These are phyloP conservation scores for Nyctibius bracteatus DNA, from an alignment of 2,113 vertebrate genomes.

Conservation along the genomic window DNA sequence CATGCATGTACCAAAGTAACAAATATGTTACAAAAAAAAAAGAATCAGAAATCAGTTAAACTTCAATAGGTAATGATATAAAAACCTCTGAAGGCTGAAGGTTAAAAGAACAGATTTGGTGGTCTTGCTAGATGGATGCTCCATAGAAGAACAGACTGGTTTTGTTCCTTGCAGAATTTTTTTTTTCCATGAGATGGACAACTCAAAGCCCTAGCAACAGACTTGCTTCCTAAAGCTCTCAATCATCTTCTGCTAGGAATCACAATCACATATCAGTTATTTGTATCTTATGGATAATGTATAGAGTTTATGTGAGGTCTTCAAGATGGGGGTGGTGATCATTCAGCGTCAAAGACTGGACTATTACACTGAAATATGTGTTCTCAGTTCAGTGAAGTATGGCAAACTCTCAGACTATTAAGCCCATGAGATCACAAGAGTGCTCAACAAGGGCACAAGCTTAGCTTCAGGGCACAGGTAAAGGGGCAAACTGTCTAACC, in stretches of 20 bases:
- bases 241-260: neutral
- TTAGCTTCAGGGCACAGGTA: neutral
- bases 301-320: neutral
- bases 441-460: neutral
- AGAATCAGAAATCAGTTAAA: neutral
- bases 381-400: neutral
- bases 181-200: neutral
- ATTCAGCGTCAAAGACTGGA: neutral
- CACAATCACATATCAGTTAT: neutral
- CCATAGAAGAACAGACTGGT: neutral
- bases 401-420: neutral
- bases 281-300: neutral
- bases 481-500: neutral
- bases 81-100: neutral
- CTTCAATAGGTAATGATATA: neutral
- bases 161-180: neutral
- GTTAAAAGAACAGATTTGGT: neutral
- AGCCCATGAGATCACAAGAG: neutral
- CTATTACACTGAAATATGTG: neutral
- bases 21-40: neutral
- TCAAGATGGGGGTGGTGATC: neutral
- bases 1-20: neutral
- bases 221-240: neutral
- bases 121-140: neutral
- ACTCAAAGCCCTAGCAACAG: neutral